Evolutionary conservation across 2,888 invertebrate species (phyloP), one percentile per base, ranked within the genome.

Genomic region (Parnassius glacialis): DNA sequence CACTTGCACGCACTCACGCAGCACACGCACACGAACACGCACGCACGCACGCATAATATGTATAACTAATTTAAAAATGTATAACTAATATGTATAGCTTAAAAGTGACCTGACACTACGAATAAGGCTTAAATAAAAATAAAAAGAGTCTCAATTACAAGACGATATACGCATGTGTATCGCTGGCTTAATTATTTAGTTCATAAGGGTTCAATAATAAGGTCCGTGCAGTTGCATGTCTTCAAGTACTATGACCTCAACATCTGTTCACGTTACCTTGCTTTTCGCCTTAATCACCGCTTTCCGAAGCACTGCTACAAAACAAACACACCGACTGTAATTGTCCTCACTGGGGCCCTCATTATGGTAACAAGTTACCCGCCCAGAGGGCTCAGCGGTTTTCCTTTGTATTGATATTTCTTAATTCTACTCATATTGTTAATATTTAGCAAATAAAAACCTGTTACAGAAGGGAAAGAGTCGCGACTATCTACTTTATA

Each of bases 291-390:
- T 83, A 83, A 86, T 84, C 81, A 76, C 70, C 76, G 73, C 80
- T 82, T 82, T 79, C 81, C 79, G 78, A 80, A 75, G 75, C 71
- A 67, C 63, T 57, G 67, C 70, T 68, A 73, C 79, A 85, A 85
- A 85, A 85, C 82, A 86, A 86, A 87, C 83, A 85, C 65, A 70
- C 70, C 64, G 69, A 75, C 72, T 68, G 76, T 84, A 84, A 86
- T 84, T 74, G 79, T 74, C 69, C 72, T 68, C 69, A 70, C 71
- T 62, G 67, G 71, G 69, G 69, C 71, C 66, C 68, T 72, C 71
- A 77, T 75, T 79, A 79, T 70, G 59, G 61, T 64, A 68, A 71
- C 67, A 56, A 68, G 68, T 66, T 66, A 64, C 65, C 64, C 63
- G 66, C 65, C 69, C 70, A 65, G 63, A 64, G 64, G 66, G 65